Conservation (phyloP, 2,888 invertebrate genomes). For the Pardosa pseudoannulata region DNA sequence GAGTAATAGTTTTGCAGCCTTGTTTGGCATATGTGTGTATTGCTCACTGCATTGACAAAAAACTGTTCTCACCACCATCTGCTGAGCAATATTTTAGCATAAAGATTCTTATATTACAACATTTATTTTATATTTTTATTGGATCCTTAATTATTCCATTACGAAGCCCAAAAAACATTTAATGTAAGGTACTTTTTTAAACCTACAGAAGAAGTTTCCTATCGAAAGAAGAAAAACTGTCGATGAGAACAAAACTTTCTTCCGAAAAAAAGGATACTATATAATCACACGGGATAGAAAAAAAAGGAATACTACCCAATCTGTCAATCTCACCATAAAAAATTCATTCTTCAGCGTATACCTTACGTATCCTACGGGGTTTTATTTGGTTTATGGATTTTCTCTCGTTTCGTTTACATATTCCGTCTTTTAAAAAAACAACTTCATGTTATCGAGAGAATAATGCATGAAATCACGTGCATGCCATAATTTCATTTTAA, state of each 20-base stretch:
- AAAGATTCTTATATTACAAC: too few relatives aligned
- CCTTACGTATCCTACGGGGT: not conserved
- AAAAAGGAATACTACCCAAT: not conserved
- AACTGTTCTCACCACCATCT: too few relatives aligned
- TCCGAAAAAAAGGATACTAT: not conserved
- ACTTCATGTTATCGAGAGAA: not conserved
- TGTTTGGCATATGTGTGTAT: too few relatives aligned
- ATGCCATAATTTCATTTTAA: not conserved
- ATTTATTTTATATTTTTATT: too few relatives aligned
- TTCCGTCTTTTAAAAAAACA: not conserved
- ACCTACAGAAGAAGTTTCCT: too few relatives aligned
- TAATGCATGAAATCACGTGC: not conserved
- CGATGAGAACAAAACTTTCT: not conserved
- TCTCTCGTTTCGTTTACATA: not conserved
- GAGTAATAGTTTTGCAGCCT: too few relatives aligned
- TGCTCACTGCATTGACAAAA: too few relatives aligned
- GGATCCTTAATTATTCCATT: too few relatives aligned
- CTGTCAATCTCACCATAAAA: not conserved
- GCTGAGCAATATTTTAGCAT: too few relatives aligned
- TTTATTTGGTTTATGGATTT: constrained; percentile 3
- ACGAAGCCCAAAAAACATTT: too few relatives aligned
- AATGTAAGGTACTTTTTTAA: too few relatives aligned
- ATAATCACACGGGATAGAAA: not conserved
- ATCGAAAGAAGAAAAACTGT: not conserved
- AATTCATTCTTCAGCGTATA: not conserved